Conservation (phyloP, 1,140 invertebrate genomes). For the Tetragonula clypearis region DNA sequence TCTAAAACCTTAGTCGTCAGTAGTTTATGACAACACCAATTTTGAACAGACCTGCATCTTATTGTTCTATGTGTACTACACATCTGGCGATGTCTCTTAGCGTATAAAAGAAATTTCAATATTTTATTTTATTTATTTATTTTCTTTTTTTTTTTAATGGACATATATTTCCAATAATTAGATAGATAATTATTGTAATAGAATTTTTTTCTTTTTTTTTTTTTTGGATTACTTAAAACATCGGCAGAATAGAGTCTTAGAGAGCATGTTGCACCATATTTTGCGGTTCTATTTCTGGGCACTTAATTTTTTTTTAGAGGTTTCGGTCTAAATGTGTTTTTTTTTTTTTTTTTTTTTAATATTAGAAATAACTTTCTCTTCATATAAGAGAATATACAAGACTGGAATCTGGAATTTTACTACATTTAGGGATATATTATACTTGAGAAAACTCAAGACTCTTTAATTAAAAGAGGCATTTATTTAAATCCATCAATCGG, state of each 20-base stretch:
- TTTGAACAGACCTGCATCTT: background rate
- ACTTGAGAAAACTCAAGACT: too few relatives aligned
- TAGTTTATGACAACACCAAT: background rate
- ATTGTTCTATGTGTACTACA: conserved; percentile 12
- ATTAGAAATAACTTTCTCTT: too few relatives aligned
- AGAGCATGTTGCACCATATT: conserved; percentile 14
- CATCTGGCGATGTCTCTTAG: conserved; percentile 27
- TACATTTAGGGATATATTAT: too few relatives aligned
- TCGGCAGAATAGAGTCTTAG: conserved; percentile 15
- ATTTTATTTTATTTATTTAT: background rate
- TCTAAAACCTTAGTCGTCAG: background rate
- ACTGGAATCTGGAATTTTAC: too few relatives aligned
- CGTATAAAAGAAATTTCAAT: background rate
- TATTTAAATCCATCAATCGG: too few relatives aligned
- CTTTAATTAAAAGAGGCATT: too few relatives aligned
- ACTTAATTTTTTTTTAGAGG: conserved; percentile 28
- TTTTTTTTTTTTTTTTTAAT: too few relatives aligned
- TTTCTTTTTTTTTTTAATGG: background rate
- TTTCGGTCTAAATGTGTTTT: too few relatives aligned
- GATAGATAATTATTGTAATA: background rate
- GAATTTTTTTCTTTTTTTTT: background rate
- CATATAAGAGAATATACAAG: too few relatives aligned
- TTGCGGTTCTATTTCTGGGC: conserved; percentile 42
- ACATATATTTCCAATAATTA: too few relatives aligned
- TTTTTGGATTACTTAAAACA: conserved; percentile 24